Evolutionary conservation across 2,113 vertebrate genomes (phyloP), one percentile per base, ranked within the genome.

Genomic region (Jacana jacana): DNA sequence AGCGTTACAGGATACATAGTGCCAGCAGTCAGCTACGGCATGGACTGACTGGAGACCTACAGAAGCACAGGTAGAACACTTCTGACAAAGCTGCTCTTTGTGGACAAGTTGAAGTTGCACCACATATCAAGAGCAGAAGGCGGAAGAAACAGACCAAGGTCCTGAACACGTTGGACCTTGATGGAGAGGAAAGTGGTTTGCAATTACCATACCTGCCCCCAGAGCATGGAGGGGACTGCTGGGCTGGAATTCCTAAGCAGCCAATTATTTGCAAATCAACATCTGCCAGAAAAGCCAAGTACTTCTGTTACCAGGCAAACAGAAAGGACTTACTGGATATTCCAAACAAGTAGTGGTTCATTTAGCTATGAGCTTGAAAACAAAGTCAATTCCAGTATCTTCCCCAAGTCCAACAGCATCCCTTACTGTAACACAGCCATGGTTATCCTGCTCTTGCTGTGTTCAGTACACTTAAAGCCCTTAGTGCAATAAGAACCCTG

Each of bases 401-500:
- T 79, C 72, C 63, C 57, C 64, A 78, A 75, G 85, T n/a, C 60
- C 64, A 73, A 39, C n/a, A 91, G 49, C 57, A 88, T n/a, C 54
- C 23, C 31, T 55, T 71, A 28, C 22, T 35, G 35, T 19, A 46
- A 60, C 35, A 63, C 27, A 64, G 61, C 25, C 11, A 48, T 1
- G 3, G 51, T 68, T 57, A 78, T 57, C 28, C 66, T 55, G 17
- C 69, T 90, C 55, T 30, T 3, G 3, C 42, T 9, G 2, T 51
- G 64, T 40, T 57, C 51, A 63, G 52, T 37, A 64, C 18, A 40
- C 58, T 63, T 49, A 54, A 25, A 88, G 23, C 25, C 58, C 28
- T 19, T 65, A 58, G 68, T 88, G 72, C 82, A 88, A 49, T 17
- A 27, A 93, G 33, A 94, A 83, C 65, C 46, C 91, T 87, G 86